Percentiles rank a stretch among this genome's conserved stretches.
Conservation (phyloP, 2,797 vertebrate genomes). For the Myiotriccus ornatus region DNA sequence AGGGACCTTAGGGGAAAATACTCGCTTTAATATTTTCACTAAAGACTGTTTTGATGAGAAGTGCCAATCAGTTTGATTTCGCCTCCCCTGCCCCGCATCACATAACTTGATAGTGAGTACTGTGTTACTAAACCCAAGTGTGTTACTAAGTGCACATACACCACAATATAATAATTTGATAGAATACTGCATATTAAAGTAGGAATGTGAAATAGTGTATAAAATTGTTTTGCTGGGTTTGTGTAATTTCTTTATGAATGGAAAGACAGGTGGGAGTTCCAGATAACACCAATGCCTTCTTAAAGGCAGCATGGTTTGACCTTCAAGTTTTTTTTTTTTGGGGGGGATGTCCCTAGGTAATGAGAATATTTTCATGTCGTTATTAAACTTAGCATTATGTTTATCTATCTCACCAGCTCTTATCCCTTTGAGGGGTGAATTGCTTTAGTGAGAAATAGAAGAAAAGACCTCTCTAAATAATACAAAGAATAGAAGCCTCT, state of each 20-base stretch:
- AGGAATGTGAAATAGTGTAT: neutral
- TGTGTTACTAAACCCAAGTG: constrained; percentile 22
- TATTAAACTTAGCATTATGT: neutral
- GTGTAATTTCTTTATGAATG: neutral
- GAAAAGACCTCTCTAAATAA: neutral
- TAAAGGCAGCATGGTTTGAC: neutral
- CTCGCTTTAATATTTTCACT: neutral
- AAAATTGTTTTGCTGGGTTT: neutral
- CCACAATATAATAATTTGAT: neutral
- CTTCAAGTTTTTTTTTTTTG: neutral
- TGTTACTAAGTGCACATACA: neutral
- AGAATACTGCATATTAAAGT: neutral
- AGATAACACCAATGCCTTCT: neutral
- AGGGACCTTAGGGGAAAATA: neutral
- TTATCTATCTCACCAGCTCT: neutral
- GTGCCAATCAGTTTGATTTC: neutral
- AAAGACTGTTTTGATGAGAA: neutral
- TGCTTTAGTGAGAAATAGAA: neutral
- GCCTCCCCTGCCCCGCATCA: no score
- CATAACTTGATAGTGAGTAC: neutral
- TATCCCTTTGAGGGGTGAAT: neutral
- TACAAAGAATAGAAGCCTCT: neutral
- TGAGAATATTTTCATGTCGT: neutral
- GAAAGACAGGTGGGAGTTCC: neutral
- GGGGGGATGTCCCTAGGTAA: neutral